Conservation (phyloP, 37 sponge, comb jelly and placozoan species). For the Lycopodina hypogea region DNA sequence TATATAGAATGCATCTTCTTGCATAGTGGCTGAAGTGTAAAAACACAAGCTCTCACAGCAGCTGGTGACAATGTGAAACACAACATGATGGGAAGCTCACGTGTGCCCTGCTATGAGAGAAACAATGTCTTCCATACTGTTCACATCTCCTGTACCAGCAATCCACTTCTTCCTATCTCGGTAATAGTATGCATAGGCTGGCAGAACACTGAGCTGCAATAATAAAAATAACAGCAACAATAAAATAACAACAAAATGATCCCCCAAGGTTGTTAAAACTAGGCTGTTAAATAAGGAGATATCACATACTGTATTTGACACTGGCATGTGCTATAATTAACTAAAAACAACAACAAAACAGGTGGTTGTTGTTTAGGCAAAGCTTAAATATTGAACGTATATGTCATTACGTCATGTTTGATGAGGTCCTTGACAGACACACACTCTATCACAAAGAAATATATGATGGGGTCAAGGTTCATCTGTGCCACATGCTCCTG, state of each 20-base stretch:
- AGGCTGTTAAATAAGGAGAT: too few relatives aligned
- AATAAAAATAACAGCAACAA: neutral
- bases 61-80: neutral
- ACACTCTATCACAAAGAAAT: slow-evolving; percentile 4
- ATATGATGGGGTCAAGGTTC: neutral
- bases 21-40: too few relatives aligned
- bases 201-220: slow-evolving; percentile 8
- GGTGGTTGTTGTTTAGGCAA: too few relatives aligned
- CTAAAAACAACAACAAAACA: neutral
- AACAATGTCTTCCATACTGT: neutral
- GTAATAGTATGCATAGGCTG: slow-evolving; percentile 11
- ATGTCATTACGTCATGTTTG: neutral
- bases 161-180: slow-evolving; percentile 1
- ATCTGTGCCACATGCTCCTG: neutral
- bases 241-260: too few relatives aligned
- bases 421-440: neutral
- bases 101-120: neutral
- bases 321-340: too few relatives aligned
- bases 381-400: too few relatives aligned
- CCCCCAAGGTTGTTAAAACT: too few relatives aligned
- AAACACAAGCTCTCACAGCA: too few relatives aligned
- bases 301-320: too few relatives aligned
- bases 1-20: too few relatives aligned
- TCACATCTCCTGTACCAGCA: neutral
- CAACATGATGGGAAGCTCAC: neutral